These are phyloP conservation scores for Ciconia stormi DNA, from an alignment of 2,113 vertebrate species.

Conservation along the genomic window DNA sequence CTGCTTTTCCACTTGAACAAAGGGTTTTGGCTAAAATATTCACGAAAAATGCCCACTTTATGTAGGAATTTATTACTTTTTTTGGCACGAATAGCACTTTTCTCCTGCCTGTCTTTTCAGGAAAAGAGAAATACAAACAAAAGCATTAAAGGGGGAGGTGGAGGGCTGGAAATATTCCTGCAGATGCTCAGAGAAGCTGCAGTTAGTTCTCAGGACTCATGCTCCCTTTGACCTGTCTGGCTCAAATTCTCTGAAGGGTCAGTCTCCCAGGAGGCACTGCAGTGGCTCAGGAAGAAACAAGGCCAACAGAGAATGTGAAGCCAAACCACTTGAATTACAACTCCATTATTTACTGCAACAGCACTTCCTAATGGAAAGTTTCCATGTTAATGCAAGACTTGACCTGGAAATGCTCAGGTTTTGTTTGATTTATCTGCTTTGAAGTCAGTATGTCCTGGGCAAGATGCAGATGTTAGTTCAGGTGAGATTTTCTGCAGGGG, in stretches of 20 bases:
- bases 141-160: neutral
- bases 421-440: neutral
- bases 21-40: neutral
- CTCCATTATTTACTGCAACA: neutral
- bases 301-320: neutral
- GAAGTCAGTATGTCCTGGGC: neutral
- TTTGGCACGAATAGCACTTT: neutral
- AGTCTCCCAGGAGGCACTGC: neutral
- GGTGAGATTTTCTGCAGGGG: neutral
- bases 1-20: neutral
- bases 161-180: neutral
- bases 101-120: neutral
- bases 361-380: neutral
- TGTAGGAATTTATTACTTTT: neutral
- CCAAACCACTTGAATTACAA: neutral
- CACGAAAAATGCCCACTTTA: neutral
- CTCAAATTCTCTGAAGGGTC: neutral
- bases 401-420: neutral
- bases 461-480: constrained; percentile 1
- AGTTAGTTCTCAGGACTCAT: neutral
- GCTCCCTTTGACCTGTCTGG: neutral
- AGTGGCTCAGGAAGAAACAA: neutral
- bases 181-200: neutral
- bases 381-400: neutral
- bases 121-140: neutral